Base-by-base conservation (phyloP, 2,888 invertebrate species). In the Onchidella celtica region DNA sequence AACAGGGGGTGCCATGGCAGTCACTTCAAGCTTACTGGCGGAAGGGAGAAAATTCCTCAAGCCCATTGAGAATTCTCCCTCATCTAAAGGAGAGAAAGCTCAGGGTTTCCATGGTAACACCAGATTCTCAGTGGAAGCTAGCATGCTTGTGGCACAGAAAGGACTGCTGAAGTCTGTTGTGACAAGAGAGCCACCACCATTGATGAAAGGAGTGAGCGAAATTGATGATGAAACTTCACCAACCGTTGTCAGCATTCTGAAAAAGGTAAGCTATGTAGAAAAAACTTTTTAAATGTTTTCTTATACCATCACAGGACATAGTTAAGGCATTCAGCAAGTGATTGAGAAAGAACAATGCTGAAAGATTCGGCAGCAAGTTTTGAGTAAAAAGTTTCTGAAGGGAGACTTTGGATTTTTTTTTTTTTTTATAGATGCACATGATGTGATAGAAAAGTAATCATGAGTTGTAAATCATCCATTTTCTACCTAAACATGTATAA, bases 161-260 rank as follows among this genome's bases (percentile, higher is more conserved):
- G 85, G 86, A 32, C 82, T 87, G 59, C 84, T 92, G 72, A 87
- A 83, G 74, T 86, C 90, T 17, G 72, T 81, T 21, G 47, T 40
- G 24, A 34, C 70, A 9, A 88, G 87, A 57, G 84, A 85, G 1
- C 84, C 82, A 57, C 88, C 89, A 6, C 89, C 89, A 0, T 85
- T 86, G 63, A 89, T 90, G 80, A 85, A 89, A 55, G 79, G 84
- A 66, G 87, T 89, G 47, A 84, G 89, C 6, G 86, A 85, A 38
- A 68, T 83, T 29, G 86, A 87, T 11, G 86, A 87, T 47, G 81
- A 85, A 59, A 83, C 86, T 17, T 83, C 89, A 6, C 83, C 84
- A 2, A 88, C 89, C 29, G 88, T 92, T 27, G 90, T 90, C 29
- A 90, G 88, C 47, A 88, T 91, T 40, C 87, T 92, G 32, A 90